phyloP scores from a whole-genome alignment of 1,140 invertebrate species.

The Euschistus heros region DNA sequence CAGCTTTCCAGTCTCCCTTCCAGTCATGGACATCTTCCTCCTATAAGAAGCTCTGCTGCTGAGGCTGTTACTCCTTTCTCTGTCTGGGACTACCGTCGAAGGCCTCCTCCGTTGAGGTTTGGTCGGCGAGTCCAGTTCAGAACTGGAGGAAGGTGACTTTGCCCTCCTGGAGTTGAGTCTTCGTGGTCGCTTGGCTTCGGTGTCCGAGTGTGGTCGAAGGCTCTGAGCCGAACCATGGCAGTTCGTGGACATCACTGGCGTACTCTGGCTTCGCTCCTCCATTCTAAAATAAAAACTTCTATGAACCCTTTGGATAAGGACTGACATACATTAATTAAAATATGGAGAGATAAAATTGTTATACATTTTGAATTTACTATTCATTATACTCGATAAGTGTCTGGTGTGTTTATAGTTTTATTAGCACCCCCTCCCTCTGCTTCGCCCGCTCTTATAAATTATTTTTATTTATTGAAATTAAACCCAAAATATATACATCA shows the following conservation, averaged over 20 bases:
- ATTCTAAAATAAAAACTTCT: no score
- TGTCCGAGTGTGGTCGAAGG: constrained; percentile 10
- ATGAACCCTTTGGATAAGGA: no score
- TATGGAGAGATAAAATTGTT: no score
- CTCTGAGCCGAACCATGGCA: not conserved
- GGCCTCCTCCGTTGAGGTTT: constrained; percentile 28
- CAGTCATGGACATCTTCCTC: constrained; percentile 31
- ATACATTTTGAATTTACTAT: no score
- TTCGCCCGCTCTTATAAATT: no score
- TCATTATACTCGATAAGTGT: no score
- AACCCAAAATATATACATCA: no score
- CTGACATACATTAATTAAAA: no score
- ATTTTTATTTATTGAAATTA: no score
- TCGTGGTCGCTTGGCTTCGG: constrained; percentile 11
- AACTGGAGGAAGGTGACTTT: constrained; percentile 27
- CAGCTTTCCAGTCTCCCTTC: constrained; percentile 33
- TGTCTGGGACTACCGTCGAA: constrained; percentile 21
- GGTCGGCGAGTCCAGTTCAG: constrained; percentile 31
- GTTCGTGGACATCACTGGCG: not conserved
- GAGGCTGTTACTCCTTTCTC: constrained; percentile 31
- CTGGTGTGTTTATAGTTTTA: no score
- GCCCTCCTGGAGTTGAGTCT: constrained; percentile 20
- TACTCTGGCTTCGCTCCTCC: not conserved
- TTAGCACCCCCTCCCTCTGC: no score
- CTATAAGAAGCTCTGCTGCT: constrained; percentile 31